Conservation (phyloP, 2,888 invertebrate species). For the Apoda limacodes region DNA sequence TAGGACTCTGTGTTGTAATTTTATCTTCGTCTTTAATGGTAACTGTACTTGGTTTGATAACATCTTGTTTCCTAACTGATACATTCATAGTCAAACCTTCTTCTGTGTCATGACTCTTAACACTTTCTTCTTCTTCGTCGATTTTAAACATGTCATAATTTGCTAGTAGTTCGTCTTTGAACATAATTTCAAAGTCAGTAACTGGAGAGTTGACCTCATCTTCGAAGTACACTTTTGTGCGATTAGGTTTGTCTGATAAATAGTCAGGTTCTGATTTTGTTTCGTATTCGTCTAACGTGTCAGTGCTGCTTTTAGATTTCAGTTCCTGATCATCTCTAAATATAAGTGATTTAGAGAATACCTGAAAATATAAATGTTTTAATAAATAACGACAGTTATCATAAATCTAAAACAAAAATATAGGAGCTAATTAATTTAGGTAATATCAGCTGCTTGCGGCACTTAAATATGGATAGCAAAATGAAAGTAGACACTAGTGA, state of each 20-base stretch:
- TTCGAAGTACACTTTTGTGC: constrained; percentile 63
- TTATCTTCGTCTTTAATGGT: constrained; percentile 58
- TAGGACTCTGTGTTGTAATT: constrained; percentile 45
- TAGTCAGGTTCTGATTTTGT: constrained; percentile 60
- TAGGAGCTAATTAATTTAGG: too few relatives aligned
- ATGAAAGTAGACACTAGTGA: too few relatives aligned
- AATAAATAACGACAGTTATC: too few relatives aligned
- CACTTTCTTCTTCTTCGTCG: constrained; percentile 60
- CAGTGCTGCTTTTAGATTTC: constrained; percentile 38
- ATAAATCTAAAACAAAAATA: too few relatives aligned
- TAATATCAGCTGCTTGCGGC: too few relatives aligned
- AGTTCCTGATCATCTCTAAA: constrained; percentile 59
- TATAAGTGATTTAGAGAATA: constrained; percentile 63
- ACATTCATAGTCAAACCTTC: constrained; percentile 59
- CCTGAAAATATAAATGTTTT: too few relatives aligned
- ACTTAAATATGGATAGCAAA: too few relatives aligned
- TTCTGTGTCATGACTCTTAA: constrained; percentile 45
- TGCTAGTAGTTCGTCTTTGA: constrained; percentile 56
- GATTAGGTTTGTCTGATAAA: constrained; percentile 46
- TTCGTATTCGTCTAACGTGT: constrained; percentile 51
- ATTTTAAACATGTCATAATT: constrained; percentile 60
- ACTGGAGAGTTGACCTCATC: constrained; percentile 61
- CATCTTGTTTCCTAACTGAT: constrained; percentile 47
- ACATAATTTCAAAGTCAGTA: constrained; percentile 67
- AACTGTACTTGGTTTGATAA: constrained; percentile 53